Evolutionary conservation across 2,797 vertebrate genomes (phyloP).

Genomic region (Lepilemur ruficaudatus): DNA sequence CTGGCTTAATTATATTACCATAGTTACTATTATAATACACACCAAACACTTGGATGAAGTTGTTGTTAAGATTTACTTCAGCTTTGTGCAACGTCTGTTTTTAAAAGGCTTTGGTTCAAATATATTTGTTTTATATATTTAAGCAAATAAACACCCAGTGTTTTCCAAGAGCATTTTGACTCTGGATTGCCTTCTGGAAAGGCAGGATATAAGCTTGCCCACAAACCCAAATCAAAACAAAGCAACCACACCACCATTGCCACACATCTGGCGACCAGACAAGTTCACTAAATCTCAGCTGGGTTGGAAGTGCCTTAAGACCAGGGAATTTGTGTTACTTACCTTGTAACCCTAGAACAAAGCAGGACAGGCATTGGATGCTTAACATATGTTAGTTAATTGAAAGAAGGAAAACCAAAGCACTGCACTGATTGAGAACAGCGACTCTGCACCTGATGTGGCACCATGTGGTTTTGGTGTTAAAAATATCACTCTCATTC

Average conservation of each 20-base stretch:
- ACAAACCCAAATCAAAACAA: conserved; percentile 14
- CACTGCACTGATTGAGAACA: background rate
- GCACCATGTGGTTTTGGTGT: background rate
- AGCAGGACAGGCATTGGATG: background rate
- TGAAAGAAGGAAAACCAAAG: background rate
- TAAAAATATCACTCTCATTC: background rate
- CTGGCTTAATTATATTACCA: background rate
- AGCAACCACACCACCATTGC: background rate
- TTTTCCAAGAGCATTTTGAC: conserved; percentile 14
- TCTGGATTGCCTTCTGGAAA: background rate
- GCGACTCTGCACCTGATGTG: background rate
- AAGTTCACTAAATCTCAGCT: background rate
- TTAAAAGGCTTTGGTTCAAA: conserved; percentile 8
- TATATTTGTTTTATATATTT: conserved; percentile 19
- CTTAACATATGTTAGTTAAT: background rate
- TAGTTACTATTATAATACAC: background rate
- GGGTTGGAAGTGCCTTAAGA: background rate
- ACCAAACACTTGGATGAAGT: background rate
- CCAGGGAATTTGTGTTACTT: background rate
- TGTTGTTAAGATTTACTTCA: background rate
- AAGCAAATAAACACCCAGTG: background rate
- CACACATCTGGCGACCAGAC: conserved; percentile 31
- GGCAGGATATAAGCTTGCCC: background rate
- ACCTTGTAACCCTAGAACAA: background rate
- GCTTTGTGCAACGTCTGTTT: background rate